phyloP scores from a whole-genome alignment of 2,888 invertebrate genomes.

The Brachypalpus laphriformis region DNA sequence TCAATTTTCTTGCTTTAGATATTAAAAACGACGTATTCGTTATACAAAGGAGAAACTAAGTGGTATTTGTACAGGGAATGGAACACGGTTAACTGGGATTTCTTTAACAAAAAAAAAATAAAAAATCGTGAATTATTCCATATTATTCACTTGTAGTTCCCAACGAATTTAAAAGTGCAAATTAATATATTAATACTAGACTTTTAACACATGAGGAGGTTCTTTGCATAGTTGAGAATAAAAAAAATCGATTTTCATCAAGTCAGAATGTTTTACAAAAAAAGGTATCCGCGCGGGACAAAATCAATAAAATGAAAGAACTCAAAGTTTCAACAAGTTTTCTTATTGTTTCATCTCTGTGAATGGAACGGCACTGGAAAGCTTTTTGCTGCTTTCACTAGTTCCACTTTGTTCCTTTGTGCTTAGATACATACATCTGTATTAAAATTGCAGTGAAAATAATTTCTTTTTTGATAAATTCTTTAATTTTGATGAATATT shows the following conservation, averaged over 20 bases:
- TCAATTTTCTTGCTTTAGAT: background rate
- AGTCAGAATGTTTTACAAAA: constrained; percentile 2
- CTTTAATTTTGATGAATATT: background rate
- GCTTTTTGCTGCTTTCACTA: constrained; percentile 9
- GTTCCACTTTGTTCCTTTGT: constrained; percentile 10
- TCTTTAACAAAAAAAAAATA: too few relatives aligned
- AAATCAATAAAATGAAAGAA: constrained; percentile 46
- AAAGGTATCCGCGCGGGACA: constrained; percentile 10
- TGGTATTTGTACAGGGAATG: constrained; percentile 16
- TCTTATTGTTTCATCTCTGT: constrained; percentile 31
- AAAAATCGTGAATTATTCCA: background rate
- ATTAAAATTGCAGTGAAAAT: background rate
- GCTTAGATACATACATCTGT: background rate
- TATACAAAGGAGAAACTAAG: constrained; percentile 12
- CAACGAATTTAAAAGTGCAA: background rate
- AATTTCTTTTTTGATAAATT: background rate
- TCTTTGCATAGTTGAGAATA: background rate
- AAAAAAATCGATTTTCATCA: constrained; percentile 7
- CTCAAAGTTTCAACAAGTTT: constrained; percentile 60
- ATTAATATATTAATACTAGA: too few relatives aligned
- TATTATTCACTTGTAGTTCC: background rate
- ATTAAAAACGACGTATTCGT: background rate
- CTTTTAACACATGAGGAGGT: background rate
- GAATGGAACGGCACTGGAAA: background rate
- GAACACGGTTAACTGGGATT: constrained; percentile 11